Evolutionary conservation across 2,888 invertebrate species (phyloP), one percentile per base, ranked within the genome.

Genomic region (Hirtodrosophila histrioides): DNA sequence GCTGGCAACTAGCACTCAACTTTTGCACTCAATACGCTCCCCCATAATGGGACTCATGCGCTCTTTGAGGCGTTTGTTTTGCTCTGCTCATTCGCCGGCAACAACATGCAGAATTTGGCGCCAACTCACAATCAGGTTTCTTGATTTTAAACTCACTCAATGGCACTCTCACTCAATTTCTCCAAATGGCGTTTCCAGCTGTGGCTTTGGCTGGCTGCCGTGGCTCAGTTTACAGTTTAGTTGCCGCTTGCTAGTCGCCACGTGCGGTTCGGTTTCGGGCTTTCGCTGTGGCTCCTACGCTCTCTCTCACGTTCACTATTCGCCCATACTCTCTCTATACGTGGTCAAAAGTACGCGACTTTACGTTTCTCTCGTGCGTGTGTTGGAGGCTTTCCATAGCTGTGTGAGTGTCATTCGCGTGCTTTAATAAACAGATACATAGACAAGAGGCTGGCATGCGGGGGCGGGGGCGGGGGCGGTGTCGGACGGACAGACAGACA

Each of bases 241-340:
- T 84, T 88, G 87, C 86, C 85, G 86, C 86, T 84, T 78, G 75
- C 71, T 71, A 63, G 85, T 86, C 88, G 86, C 70, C 81, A 71
- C 81, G 78, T 81, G 70, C 85, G 88, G 84, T 85, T 85, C 82
- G 85, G 68, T 72, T 71, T 74, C 60, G 62, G 58, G 43, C 40
- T 46, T 61, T 61, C 40, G 50, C 46, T 65, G 55, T 10, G 44
- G 45, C 58, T 62, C 24, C 35, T 33, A 12, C 44, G 11, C 31
- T 27, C 31, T 43, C 31, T 43, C 36, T 50, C 24, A 17, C 36
- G 44, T 24, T 36, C 29, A 39, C 31, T 40, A 17, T 8, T 44
- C 33, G 23, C 45, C 44, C 67, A 37, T 37, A 35, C 37, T 55
- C 61, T 46, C 40, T 53, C 51, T 55, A 23, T 66, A 44, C 55